A percentile compares a stretch with the other conserved stretches of the same genome.
phyloP scores from a whole-genome alignment of 1,140 invertebrate genomes.

The Cardiocondyla obscurior region DNA sequence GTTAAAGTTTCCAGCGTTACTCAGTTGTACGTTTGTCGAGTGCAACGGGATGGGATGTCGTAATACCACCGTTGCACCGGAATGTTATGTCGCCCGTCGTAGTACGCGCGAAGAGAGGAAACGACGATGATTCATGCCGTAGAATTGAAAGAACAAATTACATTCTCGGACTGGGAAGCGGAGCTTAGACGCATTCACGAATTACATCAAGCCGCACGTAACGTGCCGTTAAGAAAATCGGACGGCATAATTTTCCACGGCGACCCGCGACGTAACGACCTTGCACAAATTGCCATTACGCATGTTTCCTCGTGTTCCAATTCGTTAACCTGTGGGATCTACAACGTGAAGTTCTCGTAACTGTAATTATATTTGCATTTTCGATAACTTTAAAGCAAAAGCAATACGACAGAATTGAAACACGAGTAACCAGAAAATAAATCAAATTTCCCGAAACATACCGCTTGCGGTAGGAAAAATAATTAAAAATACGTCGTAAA shows the following conservation, averaged over 20 bases:
- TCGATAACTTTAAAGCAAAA: neutral
- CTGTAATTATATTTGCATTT: neutral
- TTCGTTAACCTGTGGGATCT: neutral
- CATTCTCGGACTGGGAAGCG: slow-evolving; percentile 1
- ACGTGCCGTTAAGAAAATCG: slow-evolving; percentile 7
- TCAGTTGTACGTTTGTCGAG: neutral
- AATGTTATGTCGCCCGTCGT: slow-evolving; percentile 17
- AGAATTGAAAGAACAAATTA: slow-evolving; percentile 56
- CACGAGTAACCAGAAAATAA: neutral
- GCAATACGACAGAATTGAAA: neutral
- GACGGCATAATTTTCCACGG: neutral
- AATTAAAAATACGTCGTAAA: slow-evolving; percentile 40
- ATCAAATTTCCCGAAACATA: slow-evolving; percentile 25
- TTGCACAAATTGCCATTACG: neutral
- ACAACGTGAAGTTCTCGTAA: neutral
- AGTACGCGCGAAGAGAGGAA: slow-evolving; percentile 49
- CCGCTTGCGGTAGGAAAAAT: neutral
- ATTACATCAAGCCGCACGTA: neutral
- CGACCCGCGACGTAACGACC: neutral
- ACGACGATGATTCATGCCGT: slow-evolving; percentile 43
- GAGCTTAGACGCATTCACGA: slow-evolving; percentile 19
- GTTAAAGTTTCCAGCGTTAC: neutral
- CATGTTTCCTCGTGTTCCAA: neutral
- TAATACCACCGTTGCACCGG: slow-evolving; percentile 9
- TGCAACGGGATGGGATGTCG: slow-evolving; percentile 6